phyloP scores from a whole-genome alignment of 1,140 invertebrate species.

The Tetramorium alpestre region DNA sequence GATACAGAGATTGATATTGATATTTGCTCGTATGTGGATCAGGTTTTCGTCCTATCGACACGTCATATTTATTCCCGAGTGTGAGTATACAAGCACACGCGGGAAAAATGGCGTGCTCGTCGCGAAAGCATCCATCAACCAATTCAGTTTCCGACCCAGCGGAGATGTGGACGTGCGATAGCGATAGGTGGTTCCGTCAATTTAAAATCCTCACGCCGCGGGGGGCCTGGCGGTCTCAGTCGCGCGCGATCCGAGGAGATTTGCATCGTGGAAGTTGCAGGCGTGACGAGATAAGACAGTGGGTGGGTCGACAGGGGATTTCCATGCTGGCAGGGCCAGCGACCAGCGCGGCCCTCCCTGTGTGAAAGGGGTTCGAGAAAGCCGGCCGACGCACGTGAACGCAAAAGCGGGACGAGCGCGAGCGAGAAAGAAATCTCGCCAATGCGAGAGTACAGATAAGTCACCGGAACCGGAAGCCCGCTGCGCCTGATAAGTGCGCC shows the following conservation, averaged over 20 bases:
- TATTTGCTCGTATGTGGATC: not conserved
- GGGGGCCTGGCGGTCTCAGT: conserved; percentile 37
- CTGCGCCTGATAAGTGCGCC: conserved; percentile 42
- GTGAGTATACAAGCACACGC: not conserved
- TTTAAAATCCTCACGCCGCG: conserved; percentile 66
- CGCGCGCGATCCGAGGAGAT: conserved; percentile 75
- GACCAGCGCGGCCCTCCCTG: not conserved
- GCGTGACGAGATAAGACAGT: conserved; percentile 79
- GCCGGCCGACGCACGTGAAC: conserved; percentile 29
- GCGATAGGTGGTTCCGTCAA: conserved; percentile 75
- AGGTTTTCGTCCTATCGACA: conserved; percentile 1
- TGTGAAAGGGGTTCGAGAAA: conserved; percentile 36
- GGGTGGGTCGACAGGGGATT: conserved; percentile 73
- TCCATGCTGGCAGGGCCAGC: conserved; percentile 75
- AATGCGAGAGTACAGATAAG: conserved; percentile 55
- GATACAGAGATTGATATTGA: not conserved
- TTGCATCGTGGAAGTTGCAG: conserved; percentile 80
- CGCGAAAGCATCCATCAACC: conserved; percentile 64
- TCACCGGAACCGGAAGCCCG: conserved; percentile 63
- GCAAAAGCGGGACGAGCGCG: not conserved
- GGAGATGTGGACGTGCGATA: conserved; percentile 61
- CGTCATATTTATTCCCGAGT: conserved; percentile 12
- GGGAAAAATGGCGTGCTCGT: conserved; percentile 37
- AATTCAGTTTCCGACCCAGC: conserved; percentile 44
- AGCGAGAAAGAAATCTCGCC: conserved; percentile 40